Conservation (phyloP, 1,140 invertebrate genomes). For the Hycleus cichorii region DNA sequence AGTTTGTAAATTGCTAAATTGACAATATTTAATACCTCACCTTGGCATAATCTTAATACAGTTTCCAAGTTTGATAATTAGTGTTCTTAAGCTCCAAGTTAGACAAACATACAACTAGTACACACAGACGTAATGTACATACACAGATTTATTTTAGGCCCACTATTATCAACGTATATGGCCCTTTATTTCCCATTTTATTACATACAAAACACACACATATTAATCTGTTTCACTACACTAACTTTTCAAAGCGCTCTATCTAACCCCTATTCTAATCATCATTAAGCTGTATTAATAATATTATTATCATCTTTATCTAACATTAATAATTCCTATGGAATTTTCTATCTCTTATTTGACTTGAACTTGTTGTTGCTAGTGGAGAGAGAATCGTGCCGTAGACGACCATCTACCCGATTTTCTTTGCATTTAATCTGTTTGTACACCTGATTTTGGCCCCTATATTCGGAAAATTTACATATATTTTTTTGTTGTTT, state of each 20-base stretch:
- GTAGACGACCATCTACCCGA: conserved; percentile 1
- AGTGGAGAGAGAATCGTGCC: neutral
- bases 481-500: no score
- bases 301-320: no score
- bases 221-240: neutral
- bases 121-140: no score
- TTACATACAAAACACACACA: neutral
- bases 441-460: conserved; percentile 13
- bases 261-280: neutral
- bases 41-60: conserved; percentile 39
- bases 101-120: conserved; percentile 32
- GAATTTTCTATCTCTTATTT: neutral
- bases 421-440: conserved; percentile 7
- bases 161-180: neutral
- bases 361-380: neutral
- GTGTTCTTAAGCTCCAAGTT: conserved; percentile 37
- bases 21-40: conserved; percentile 37
- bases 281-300: no score
- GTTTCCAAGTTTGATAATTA: conserved; percentile 40
- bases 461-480: no score
- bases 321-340: neutral
- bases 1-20: conserved; percentile 36
- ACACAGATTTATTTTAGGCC: conserved; percentile 30
- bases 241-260: neutral
- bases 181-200: conserved; percentile 6